Evolutionary conservation across 2,797 vertebrate species (phyloP), one percentile per base, ranked within the genome.

Genomic region (Malacoctenus gilli): DNA sequence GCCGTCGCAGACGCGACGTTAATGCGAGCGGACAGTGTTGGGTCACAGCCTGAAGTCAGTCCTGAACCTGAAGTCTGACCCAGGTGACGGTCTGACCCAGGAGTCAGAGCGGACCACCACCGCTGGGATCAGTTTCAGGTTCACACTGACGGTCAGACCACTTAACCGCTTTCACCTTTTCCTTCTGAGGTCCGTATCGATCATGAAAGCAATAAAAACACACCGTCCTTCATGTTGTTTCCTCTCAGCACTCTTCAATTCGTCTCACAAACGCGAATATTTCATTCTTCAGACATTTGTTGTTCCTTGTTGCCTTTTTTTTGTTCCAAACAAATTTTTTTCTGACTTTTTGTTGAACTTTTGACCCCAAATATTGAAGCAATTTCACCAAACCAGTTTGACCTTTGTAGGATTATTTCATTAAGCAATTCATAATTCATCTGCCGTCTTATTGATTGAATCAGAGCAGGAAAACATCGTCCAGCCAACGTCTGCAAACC

Each of bases 281-380:
- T n/a, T n/a, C n/a, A n/a, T n/a, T n/a, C n/a, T n/a, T n/a, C n/a
- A n/a, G n/a, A n/a, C n/a, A n/a, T n/a, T n/a, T n/a, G n/a, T n/a
- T n/a, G n/a, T n/a, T n/a, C n/a, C n/a, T n/a, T n/a, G n/a, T n/a
- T n/a, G n/a, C n/a, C n/a, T n/a, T n/a, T n/a, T n/a, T n/a, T n/a
- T n/a, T n/a, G n/a, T 4, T 28, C 25, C 5, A 5, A 5, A 28
- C 25, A 23, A 6, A 28, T 9, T 28, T 28, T 28, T 16, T 55
- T 35, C 1, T 25, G n/a, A n/a, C n/a, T 8, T 41, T n/a, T 28
- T 28, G 34, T 38, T 50, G 9, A 52, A 46, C 44, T 28, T 49
- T 60, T 48, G 25, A 34, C 52, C 31, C 61, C 18, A 51, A 13
- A 50, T 38, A n/a, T n/a, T n/a, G n/a, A n/a, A n/a, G n/a, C n/a